Conservation (phyloP, 2,113 vertebrate species). For the Lethenteron camtschaticum region DNA sequence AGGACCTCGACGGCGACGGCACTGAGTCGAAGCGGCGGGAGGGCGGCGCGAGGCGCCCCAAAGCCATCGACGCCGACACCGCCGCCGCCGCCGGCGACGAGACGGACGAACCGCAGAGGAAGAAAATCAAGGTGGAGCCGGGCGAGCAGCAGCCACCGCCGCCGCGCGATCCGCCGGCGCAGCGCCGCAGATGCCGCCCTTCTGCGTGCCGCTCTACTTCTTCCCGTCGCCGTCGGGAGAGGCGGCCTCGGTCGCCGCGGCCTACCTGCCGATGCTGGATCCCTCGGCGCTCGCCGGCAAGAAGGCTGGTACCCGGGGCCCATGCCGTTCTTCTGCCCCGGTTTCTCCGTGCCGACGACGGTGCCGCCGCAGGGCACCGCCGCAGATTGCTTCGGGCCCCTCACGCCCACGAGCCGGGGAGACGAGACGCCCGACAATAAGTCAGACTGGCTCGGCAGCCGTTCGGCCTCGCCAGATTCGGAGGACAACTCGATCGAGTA, state of each 20-base stretch:
- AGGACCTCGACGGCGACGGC: slow-evolving; percentile 64
- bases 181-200: slow-evolving; percentile 15
- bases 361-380: no score
- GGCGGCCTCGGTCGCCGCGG: slow-evolving; percentile 38
- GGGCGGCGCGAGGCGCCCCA: slow-evolving; percentile 34
- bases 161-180: background rate
- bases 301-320: slow-evolving; percentile 43
- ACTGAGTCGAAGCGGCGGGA: slow-evolving; percentile 82
- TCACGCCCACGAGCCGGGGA: no score
- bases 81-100: slow-evolving; percentile 9
- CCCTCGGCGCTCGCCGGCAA: slow-evolving; percentile 36
- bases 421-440: no score
- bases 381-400: no score
- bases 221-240: slow-evolving; percentile 35
- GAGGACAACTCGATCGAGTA: no score
- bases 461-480: no score
- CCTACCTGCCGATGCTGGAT: slow-evolving; percentile 60
- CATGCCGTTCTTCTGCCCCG: slow-evolving; percentile 11
- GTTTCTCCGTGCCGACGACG: slow-evolving; percentile 15
- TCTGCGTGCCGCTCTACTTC: slow-evolving; percentile 74
- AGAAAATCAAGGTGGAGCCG: slow-evolving; percentile 39
- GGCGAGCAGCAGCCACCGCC: slow-evolving; percentile 14
- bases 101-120: slow-evolving; percentile 31
- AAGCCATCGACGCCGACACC: slow-evolving; percentile 10
- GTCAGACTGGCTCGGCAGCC: no score